Evolutionary conservation across 2,113 vertebrate genomes (phyloP), one percentile per base, ranked within the genome.

Genomic region (Scopus umbretta): DNA sequence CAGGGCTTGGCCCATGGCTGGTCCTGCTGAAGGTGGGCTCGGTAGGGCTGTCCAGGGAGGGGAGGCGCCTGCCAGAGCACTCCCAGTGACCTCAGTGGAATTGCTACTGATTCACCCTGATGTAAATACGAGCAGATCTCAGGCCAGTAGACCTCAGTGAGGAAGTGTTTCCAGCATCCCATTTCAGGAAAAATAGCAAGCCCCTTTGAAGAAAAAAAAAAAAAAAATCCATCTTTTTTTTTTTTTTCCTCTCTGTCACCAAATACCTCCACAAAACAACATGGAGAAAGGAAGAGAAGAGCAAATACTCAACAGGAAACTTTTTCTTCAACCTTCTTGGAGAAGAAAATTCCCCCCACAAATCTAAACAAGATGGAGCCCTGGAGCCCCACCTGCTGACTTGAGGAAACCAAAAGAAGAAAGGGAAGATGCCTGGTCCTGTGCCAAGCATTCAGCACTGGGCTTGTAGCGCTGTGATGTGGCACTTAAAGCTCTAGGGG

Each of bases 401-500:
- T 92, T 91, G 79, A 68, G 68, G 88, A 94, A 93, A 88, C 80
- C 15, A 61, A 94, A 47, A 94, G 87, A 95, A 97, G 95, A 91
- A 96, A 95, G 73, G 71, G 92, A 97, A 94, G 92, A 96, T 92
- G 86, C 72, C 83, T 91, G 95, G 90, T 94, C 47, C 32, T 81
- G 70, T 96, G 96, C 96, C 91, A 87, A 80, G 72, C 90, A 43
- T 93, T 97, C 91, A 94, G 80, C 47, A 12, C 86, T 86, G 79
- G 84, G 87, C 86, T 93, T 91, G 92, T 92, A 96, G 90, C 56
- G 22, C 97, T 98, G 85, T 97, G 97, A 98, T 98, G 96, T 97
- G 96, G 94, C 91, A 96, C 97, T 97, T 94, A 97, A 97, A 97
- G 96, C 98, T 98, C 97, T 87, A 68, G 97, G 97, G 97, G 93